Evolutionary conservation across 2,113 vertebrate genomes (phyloP), one percentile per base, ranked within the genome.

Genomic region (Percopsis transmontana): DNA sequence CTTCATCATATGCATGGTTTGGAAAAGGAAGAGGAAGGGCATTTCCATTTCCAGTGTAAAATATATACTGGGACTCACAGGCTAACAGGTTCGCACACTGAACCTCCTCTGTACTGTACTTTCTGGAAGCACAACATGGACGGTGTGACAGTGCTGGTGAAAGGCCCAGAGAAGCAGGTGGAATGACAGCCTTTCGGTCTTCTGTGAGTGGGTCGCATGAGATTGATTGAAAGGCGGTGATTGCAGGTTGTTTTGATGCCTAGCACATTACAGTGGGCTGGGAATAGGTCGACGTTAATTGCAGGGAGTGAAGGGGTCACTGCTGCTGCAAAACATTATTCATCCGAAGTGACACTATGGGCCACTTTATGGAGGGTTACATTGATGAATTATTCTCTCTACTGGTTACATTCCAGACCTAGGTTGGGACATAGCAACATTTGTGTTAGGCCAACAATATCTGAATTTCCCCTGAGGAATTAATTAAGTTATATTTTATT

Each of bases 191-290:
- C 48, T 44, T 40, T 1, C 69, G 16, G 69, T 57, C 3, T 42
- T 54, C 12, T 23, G 45, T 56, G 64, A 61, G 52, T 2, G 0
- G 7, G 40, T 33, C 0, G 19, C 65, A 66, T 20, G 15, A 16
- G 41, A 62, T 58, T 0, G 59, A 82, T 74, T 63, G 72, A 71
- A 72, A 80, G 62, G 53, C 44, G 38, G 61, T 76, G 79, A 75
- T 66, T 80, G 66, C 72, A 70, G 79, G 55, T 77, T 82, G 84
- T 85, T 84, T 79, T 73, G 75, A 70, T 19, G 79, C 64, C 61
- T 72, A 75, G 77, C 74, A 72, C 55, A 16, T n/a, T 5, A 2
- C 20, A 41, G 53, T 10, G 1, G 18, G n/a, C 56, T 6, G 62
- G 74, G 70, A 76, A 16, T 21, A 41, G 58, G 62, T 21, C 38